phyloP scores from a whole-genome alignment of 2,113 vertebrate species.

The Urocolius indicus region DNA sequence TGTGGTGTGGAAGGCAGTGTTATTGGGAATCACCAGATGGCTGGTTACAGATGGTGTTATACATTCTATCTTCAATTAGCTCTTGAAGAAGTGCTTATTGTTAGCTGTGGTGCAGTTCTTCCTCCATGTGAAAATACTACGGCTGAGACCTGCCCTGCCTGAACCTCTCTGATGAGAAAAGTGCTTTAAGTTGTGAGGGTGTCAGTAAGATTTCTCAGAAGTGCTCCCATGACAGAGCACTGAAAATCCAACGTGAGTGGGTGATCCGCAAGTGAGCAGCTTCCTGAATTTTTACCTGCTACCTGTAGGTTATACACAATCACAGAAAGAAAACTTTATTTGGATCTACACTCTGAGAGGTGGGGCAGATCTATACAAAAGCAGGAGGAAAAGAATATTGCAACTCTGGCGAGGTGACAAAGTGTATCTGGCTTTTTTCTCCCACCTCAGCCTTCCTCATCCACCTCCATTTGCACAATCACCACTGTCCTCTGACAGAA shows the following conservation, averaged over 20 bases:
- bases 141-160: constrained; percentile 4
- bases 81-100: constrained; percentile 74
- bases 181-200: background rate
- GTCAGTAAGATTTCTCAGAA: background rate
- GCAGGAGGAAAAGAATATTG: background rate
- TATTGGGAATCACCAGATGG: constrained; percentile 73
- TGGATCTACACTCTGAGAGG: background rate
- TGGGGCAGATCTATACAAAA: background rate
- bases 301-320: background rate
- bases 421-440: background rate
- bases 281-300: background rate
- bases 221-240: background rate
- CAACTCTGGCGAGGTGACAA: background rate
- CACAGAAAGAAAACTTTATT: background rate
- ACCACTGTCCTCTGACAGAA: background rate
- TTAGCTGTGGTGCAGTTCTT: constrained; percentile 65
- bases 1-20: constrained; percentile 66
- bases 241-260: fast-evolving
- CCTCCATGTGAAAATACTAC: background rate
- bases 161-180: background rate
- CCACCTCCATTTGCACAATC: fast-evolving
- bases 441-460: background rate
- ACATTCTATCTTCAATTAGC: constrained; percentile 75
- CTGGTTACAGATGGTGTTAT: constrained; percentile 73
- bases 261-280: fast-evolving